Base-by-base conservation (phyloP, 2,113 vertebrate genomes). In the Hiodon tergisus region DNA sequence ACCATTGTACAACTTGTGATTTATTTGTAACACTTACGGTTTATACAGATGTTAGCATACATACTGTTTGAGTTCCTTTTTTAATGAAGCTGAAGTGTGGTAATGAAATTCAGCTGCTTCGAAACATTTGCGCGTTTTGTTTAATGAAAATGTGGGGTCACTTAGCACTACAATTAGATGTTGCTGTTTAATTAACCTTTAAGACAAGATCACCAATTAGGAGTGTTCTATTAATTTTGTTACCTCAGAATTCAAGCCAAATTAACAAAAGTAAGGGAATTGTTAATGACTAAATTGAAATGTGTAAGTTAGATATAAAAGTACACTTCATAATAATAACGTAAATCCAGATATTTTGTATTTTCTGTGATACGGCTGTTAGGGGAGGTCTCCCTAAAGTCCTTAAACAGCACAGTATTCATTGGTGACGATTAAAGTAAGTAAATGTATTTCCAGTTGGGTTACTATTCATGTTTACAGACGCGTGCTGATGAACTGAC, bases 81-180 rank as follows among this genome's bases (percentile, higher is more conserved):
- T 47, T 48, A n/a, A 55, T 69, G 74, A 62, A 70, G 59, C 50
- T 5, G 8, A 60, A 71, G 77, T 89, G 86, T 89, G 86, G 86
- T 87, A 87, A 84, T 89, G 88, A 90, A 82, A 84, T 88, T 85
- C 83, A 83, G 82, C 86, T 88, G 86, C 86, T 85, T 84, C 52
- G 14, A 60, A 48, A 31, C 46, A 67, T 58, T 75, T 47, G 17
- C 10, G 10, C 16, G 2, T 75, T 48, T 75, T 46, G n/a, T 66
- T 74, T 74, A 46, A 47, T 4, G 10, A n/a, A 54, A 3, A 11
- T 48, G n/a, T 61, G 71, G 57, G 46, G 70, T 72, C 57, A 72
- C 61, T 14, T 3, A 47, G 4, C 46, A 16, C 67, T 52, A 17
- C 61, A 57, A 48, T 10, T 67, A n/a, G 52, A 47, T 16, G n/a